phyloP scores from a whole-genome alignment of 2,888 invertebrate genomes.

The Acholoe squamosa region DNA sequence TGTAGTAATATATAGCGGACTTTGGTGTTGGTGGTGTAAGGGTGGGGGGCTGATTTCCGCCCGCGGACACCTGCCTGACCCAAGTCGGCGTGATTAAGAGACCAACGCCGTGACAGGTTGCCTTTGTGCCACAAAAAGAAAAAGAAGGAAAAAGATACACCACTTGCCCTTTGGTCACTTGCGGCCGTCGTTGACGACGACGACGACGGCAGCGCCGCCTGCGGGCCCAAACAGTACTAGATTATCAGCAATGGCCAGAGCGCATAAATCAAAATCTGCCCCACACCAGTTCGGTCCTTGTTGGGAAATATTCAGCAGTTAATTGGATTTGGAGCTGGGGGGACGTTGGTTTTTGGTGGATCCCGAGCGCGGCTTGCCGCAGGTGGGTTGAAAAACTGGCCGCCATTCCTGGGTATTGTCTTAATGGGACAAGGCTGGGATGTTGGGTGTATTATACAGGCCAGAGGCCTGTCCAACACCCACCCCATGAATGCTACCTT shows the following conservation, averaged over 20 bases:
- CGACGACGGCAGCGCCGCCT: neutral
- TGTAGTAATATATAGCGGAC: too few relatives aligned
- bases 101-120: slow-evolving; percentile 9
- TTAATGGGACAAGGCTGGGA: neutral
- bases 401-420: neutral
- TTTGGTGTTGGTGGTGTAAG: neutral
- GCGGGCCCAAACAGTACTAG: slow-evolving; percentile 4
- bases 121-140: neutral
- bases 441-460: neutral
- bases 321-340: slow-evolving; percentile 37
- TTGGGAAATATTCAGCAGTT: slow-evolving; percentile 14
- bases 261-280: slow-evolving; percentile 35
- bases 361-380: slow-evolving; percentile 1
- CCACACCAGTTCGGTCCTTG: neutral
- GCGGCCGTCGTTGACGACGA: neutral
- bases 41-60: neutral
- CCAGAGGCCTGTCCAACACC: neutral
- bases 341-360: neutral
- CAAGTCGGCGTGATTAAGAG: slow-evolving; percentile 34
- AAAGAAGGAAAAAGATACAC: neutral
- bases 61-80: neutral
- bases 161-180: slow-evolving; percentile 31
- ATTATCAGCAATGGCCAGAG: slow-evolving; percentile 11
- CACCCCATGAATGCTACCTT: neutral
- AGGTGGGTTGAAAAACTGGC: neutral